A percentile compares a stretch with the other conserved stretches of the same genome.
Conservation (phyloP, 2,797 vertebrate species). For the Aphelocoma californica region DNA sequence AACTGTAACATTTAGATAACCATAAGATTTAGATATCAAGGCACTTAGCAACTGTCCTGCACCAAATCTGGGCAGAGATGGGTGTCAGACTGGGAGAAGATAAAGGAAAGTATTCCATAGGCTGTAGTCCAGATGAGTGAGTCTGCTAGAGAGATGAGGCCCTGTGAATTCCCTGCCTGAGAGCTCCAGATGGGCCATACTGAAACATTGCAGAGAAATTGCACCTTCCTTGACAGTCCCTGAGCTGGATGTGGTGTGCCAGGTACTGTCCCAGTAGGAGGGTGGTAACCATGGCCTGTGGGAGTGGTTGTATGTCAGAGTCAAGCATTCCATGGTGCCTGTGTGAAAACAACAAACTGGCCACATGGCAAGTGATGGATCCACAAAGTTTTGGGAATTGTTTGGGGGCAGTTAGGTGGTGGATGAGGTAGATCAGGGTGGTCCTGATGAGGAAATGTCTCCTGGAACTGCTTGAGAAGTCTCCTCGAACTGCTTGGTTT, state of each 20-base stretch:
- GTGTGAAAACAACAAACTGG: background rate
- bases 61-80: background rate
- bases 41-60: background rate
- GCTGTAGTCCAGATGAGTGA: background rate
- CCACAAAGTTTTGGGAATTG: background rate
- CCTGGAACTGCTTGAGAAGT: background rate
- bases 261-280: background rate
- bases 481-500: fast-evolving
- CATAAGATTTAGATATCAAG: background rate
- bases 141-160: background rate
- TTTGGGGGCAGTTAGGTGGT: fast-evolving
- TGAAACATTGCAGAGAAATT: background rate
- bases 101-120: background rate
- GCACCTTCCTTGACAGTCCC: background rate
- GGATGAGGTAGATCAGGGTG: background rate
- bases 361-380: background rate
- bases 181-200: fast-evolving
- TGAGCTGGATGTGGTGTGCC: background rate
- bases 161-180: background rate
- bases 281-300: background rate
- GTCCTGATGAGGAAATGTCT: background rate
- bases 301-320: fast-evolving
- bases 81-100: background rate
- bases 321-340: fast-evolving
- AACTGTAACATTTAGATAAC: background rate